phyloP scores from a whole-genome alignment of 2,113 vertebrate species.

The Oxyura jamaicensis region DNA sequence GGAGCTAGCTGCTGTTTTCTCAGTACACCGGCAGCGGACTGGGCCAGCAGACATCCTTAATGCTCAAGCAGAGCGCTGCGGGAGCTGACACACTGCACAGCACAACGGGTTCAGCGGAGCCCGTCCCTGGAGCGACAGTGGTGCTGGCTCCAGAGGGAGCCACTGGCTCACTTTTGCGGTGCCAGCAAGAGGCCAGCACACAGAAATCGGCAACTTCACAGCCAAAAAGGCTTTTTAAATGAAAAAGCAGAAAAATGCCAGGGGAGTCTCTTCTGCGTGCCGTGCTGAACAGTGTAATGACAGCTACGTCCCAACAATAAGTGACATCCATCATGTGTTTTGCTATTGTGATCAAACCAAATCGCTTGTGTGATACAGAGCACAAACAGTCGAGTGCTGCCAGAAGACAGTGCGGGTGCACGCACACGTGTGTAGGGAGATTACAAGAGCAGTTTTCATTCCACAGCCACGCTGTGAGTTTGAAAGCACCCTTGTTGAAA shows the following conservation, averaged over 20 bases:
- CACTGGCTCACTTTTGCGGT: conserved; percentile 44
- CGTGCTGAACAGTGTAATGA: fast-evolving
- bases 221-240: background rate
- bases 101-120: background rate
- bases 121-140: background rate
- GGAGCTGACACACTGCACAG: background rate
- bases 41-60: background rate
- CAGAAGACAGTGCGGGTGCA: background rate
- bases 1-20: background rate
- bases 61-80: background rate
- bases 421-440: fast-evolving
- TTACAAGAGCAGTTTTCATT: background rate
- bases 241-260: background rate
- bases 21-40: background rate
- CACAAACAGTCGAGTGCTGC: background rate
- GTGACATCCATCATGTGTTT: background rate
- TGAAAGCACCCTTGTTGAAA: background rate
- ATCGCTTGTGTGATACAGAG: background rate
- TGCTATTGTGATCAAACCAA: background rate
- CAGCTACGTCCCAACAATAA: background rate
- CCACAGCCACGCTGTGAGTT: background rate
- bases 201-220: background rate
- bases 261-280: background rate
- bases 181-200: background rate
- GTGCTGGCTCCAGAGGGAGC: conserved; percentile 71